Base-by-base conservation (phyloP, 2,113 vertebrate species). In the Salvelinus sp. region DNA sequence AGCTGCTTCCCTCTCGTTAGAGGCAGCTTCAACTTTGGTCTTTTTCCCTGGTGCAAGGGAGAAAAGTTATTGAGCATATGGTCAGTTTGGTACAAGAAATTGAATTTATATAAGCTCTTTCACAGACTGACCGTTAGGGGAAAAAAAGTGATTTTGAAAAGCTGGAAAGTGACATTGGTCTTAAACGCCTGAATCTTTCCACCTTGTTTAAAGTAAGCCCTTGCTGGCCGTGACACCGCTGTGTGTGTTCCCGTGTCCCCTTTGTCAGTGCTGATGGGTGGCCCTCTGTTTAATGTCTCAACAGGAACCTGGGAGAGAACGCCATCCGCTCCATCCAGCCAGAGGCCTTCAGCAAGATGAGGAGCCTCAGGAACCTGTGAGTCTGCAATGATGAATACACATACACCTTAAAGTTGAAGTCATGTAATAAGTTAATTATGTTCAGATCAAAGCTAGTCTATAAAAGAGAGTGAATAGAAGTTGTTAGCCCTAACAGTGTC, bases 231-330 rank as follows among this genome's bases (percentile, higher is more conserved):
- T 20, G 54, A 27, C 13, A 28, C 64, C 30, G 22, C 54, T 57
- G 3, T 57, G 14, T 57, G 14, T 20, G 14, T 54, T n/a, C n/a
- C n/a, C n/a, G 28, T 22, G 58, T 67, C 72, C 72, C 70, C 3
- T 65, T 38, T 47, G 30, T 78, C 69, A 65, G 16, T 64, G 72
- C 69, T 86, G 54, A 16, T 66, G 3, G 76, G 20, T 18, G 10
- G n/a, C 60, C 70, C 73, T 27, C 27, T 77, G 80, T 81, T 86
- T 84, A 3, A 75, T 78, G 80, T 89, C 79, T 84, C 80, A 74
- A 82, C 89, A 99, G 98, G 90, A 96, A 97, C 91, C 86, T 99
- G 63, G 96, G 95, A 38, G 92, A 94, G 69, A 99, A 99, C 0
- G 94, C 96, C 9, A 95, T 99, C 71, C 93, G 96, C 65, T 97